Base-by-base conservation (phyloP, 2,113 vertebrate species). In the Tenrec ecaudatus region DNA sequence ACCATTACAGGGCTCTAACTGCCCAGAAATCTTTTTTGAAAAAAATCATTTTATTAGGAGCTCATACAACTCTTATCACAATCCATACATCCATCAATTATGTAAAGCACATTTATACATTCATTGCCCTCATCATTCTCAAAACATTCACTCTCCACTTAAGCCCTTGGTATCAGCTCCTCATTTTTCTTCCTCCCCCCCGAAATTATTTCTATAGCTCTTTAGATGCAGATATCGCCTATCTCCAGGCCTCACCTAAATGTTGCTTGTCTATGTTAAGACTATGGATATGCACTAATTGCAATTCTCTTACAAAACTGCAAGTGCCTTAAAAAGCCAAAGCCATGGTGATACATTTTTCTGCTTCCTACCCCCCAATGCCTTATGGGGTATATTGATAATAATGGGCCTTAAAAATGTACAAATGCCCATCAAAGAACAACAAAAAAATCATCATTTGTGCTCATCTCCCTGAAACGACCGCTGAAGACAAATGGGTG, bases 371-470 rank as follows among this genome's bases (percentile, higher is more conserved):
- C 47, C 85, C 36, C 53, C 38, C n/a, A 53, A 82, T 38, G 90
- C 23, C 19, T 1, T 86, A 33, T 29, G 36, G 60, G 71, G 64
- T 69, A 68, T 47, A 84, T 19, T 87, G 82, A 25, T 89, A 27
- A 57, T 73, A 69, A 91, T 9, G 68, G 73, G 66, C 38, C 73
- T 77, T 86, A 89, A 73, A 29, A 85, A 93, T 68, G 20, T 93
- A 93, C 80, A 94, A 94, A 93, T 69, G 71, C 38, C n/a, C n/a
- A n/a, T n/a, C 77, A 93, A 89, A 91, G 66, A 80, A 86, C n/a
- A n/a, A n/a, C n/a, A n/a, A n/a, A n/a, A n/a, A n/a, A n/a, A n/a
- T n/a, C n/a, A n/a, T n/a, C n/a, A n/a, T n/a, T n/a, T n/a, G n/a
- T n/a, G n/a, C n/a, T n/a, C n/a, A n/a, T n/a, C n/a, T n/a, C n/a